Base-by-base conservation (phyloP, 2,113 vertebrate species). In the Sinocyclocheilus rhinocerous region DNA sequence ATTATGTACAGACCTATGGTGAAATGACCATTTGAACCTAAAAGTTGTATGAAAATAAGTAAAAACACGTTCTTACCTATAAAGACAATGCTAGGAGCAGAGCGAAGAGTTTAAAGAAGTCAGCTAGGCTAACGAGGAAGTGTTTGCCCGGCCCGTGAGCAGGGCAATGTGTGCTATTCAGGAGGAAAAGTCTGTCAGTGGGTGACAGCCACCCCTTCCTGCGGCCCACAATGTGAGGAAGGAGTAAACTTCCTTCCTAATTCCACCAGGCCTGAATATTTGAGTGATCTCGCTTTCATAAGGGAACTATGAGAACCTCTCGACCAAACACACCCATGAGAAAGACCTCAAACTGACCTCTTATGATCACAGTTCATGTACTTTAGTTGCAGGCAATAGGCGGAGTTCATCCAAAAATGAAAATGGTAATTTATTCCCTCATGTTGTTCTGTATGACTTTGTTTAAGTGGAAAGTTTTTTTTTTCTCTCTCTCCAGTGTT, bases 171-270 rank as follows among this genome's bases (percentile, higher is more conserved):
- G 91, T 85, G 84, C 91, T 89, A 88, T 89, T 82, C 78, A 87
- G 85, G 89, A 93, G 93, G 93, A 93, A 93, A 92, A 93, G 93
- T 91, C 91, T 89, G 92, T 92, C 91, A 93, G 91, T 87, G 91
- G 89, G 92, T 87, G 83, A 16, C 84, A 84, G 90, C 92, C 90
- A 91, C 92, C 92, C 88, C 92, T 94, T 94, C 93, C 92, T 90
- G 89, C 88, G 73, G 85, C 55, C 85, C 88, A 96, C 95, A 96
- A 96, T 95, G 86, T 81, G 29, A 81, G 91, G 91, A 91, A 91
- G 85, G 55, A 67, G 69, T 36, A 65, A 36, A 84, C 72, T 90
- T 91, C 89, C 91, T 90, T 85, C 84, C 86, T 86, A 87, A 76
- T 84, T 87, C 84, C 86, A 83, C 52, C 77, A 72, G 20, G 81